Evolutionary conservation across 2,113 vertebrate species (phyloP).

Genomic region (Catagonus wagneri): DNA sequence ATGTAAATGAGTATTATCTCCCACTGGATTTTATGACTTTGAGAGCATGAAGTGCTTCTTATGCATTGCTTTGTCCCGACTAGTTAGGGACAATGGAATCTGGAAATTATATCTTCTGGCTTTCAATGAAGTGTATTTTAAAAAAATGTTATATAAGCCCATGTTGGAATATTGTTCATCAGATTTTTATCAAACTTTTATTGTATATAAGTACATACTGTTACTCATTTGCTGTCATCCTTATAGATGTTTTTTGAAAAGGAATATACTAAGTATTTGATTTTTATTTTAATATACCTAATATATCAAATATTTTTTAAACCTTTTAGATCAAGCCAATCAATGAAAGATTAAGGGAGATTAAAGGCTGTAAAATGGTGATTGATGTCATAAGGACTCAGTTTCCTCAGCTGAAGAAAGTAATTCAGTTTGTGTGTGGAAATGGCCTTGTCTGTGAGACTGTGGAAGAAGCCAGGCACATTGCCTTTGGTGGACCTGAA

Average conservation of each 20-base stretch:
- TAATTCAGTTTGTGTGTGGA: constrained; percentile 96
- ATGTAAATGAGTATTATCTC: background rate
- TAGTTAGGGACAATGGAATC: background rate
- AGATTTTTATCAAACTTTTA: background rate
- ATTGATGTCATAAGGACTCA: constrained; percentile 94
- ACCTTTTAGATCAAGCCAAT: constrained; percentile 91
- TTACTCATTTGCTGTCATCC: background rate
- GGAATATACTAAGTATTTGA: background rate
- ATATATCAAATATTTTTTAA: constrained; percentile 48
- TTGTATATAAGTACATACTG: background rate
- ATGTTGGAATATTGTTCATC: background rate
- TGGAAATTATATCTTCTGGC: background rate
- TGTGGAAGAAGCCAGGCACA: constrained; percentile 91
- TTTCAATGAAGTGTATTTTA: constrained; percentile 1
- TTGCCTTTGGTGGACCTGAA: constrained; percentile 91
- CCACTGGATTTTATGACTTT: background rate
- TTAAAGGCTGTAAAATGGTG: constrained; percentile 93
- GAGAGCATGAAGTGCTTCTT: background rate
- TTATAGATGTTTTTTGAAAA: background rate
- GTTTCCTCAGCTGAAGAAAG: constrained; percentile 89
- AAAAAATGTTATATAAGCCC: background rate
- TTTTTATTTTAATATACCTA: constrained; percentile 37
- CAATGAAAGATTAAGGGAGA: constrained; percentile 94
- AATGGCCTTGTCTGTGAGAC: constrained; percentile 95
- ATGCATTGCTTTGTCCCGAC: background rate